A percentile compares a stretch with the other conserved stretches of the same genome.
Conservation (phyloP, 2,888 invertebrate species). For the Hemaris fuciformis region DNA sequence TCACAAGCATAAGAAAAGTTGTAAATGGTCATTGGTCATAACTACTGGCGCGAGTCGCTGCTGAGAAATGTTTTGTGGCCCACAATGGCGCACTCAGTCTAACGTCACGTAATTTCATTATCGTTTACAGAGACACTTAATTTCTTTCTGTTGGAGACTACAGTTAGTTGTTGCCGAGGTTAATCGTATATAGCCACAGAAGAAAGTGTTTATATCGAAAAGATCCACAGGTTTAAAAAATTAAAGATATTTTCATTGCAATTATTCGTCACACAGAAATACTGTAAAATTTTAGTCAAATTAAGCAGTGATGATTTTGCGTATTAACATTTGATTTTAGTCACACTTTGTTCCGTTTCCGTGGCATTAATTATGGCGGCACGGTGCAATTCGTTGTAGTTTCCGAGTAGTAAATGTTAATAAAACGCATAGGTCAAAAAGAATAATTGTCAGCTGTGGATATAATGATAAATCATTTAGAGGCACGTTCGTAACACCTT, state of each 20-base stretch:
- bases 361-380: not conserved
- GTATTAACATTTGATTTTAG: not conserved
- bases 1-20: no score
- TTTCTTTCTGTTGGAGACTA: no score
- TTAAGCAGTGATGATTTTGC: not conserved
- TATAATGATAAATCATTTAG: slow-evolving; percentile 7
- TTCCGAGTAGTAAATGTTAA: slow-evolving; percentile 10
- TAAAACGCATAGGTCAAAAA: not conserved
- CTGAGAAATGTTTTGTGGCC: no score
- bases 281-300: not conserved
- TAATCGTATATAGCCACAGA: no score
- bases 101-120: no score
- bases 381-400: not conserved
- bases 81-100: no score
- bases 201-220: no score
- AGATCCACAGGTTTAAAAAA: not conserved
- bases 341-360: not conserved
- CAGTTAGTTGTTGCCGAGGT: no score
- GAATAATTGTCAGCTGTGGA: not conserved
- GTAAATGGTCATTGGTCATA: no score
- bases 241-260: not conserved
- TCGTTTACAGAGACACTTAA: no score
- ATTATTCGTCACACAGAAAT: not conserved
- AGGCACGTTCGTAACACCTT: not conserved
- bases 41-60: no score